These are phyloP conservation scores for Ciconia nigra DNA, from an alignment of 2,797 vertebrate species.

Conservation along the genomic window DNA sequence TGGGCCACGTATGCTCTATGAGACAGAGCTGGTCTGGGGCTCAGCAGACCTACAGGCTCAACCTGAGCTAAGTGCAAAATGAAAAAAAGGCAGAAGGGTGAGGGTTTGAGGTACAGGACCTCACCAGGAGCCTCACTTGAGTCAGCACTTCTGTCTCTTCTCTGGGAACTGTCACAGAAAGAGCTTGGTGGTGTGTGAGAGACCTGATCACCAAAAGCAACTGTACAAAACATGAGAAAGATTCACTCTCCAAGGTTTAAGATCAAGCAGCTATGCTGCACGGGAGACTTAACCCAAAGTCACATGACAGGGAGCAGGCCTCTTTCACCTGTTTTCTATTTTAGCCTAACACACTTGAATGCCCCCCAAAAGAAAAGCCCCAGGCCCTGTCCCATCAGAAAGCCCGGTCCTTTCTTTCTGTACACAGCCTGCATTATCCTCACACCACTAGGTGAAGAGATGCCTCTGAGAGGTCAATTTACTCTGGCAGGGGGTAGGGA, in stretches of 20 bases:
- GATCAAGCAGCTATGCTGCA: background rate
- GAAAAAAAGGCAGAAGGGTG: background rate
- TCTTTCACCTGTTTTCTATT: conserved; percentile 48
- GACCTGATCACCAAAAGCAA: background rate
- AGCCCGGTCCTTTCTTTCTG: background rate
- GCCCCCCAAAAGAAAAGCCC: conserved; percentile 30
- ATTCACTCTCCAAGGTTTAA: background rate
- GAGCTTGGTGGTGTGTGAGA: background rate
- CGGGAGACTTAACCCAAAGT: background rate
- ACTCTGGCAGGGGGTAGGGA: conserved; percentile 65
- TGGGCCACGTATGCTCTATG: fast-evolving
- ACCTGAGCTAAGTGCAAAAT: background rate
- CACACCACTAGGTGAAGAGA: conserved; percentile 76
- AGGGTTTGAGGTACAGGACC: background rate
- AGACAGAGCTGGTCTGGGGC: background rate
- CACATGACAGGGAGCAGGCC: background rate
- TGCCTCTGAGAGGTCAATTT: conserved; percentile 78
- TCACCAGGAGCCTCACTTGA: background rate
- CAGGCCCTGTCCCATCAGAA: background rate
- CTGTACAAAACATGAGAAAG: background rate
- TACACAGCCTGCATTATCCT: conserved; percentile 44
- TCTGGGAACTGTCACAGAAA: background rate
- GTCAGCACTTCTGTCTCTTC: background rate
- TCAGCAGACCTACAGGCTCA: background rate
- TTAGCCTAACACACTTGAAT: conserved; percentile 50